These are phyloP conservation scores for Hyla sarda DNA, from an alignment of 2,113 vertebrate species.

Conservation along the genomic window DNA sequence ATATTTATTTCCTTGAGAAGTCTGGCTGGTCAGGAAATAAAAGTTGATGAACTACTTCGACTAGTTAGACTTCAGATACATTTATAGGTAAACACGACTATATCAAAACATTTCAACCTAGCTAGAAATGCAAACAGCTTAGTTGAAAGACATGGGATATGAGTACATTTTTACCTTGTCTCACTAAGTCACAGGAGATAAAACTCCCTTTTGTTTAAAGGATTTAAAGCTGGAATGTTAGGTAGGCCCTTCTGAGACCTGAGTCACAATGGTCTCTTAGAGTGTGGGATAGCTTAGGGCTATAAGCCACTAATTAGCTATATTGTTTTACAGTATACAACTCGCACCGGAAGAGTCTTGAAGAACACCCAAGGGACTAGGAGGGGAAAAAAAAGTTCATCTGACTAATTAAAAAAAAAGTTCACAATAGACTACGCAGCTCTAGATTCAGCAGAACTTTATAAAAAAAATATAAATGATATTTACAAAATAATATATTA, in stretches of 20 bases:
- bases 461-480: not conserved
- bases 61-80: not conserved
- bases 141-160: conserved; percentile 53
- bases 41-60: not conserved
- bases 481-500: too few relatives aligned
- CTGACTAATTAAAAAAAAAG: not conserved
- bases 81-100: conserved; percentile 1
- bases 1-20: not conserved
- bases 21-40: not conserved
- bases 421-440: not conserved
- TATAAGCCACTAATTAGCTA: conserved; percentile 60
- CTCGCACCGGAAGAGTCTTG: conserved; percentile 51
- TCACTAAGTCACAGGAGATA: conserved; percentile 53
- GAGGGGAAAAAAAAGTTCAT: conserved; percentile 1
- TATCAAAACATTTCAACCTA: not conserved
- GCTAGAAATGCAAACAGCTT: conserved; percentile 28
- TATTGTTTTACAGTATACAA: conserved; percentile 60
- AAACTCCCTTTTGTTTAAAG: conserved; percentile 55
- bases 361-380: conserved; percentile 55
- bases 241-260: conserved; percentile 52
- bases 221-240: conserved; percentile 57
- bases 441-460: not conserved
- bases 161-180: conserved; percentile 49
- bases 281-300: conserved; percentile 57
- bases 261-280: conserved; percentile 53